phyloP scores from a whole-genome alignment of 1,140 invertebrate genomes.

The Centruroides vittatus region DNA sequence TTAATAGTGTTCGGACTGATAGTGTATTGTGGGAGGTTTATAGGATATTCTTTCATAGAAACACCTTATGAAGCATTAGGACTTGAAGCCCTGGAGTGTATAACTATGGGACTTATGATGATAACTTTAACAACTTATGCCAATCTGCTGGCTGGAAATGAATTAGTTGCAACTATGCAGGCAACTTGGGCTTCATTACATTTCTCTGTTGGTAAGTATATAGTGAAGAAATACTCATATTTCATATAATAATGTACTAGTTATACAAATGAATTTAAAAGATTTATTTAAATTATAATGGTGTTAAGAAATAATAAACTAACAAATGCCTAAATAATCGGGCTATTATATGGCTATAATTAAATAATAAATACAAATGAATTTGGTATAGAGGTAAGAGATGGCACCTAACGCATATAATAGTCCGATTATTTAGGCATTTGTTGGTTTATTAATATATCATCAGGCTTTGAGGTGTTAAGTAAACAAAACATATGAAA shows the following conservation, averaged over 20 bases:
- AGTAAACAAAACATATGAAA: too few species aligned
- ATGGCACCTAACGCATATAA: too few species aligned
- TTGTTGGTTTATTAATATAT: too few species aligned
- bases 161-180: constrained; percentile 66
- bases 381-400: too few species aligned
- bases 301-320: too few species aligned
- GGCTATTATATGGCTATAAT: too few species aligned
- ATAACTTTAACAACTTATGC: constrained; percentile 68
- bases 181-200: constrained; percentile 62
- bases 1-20: constrained; percentile 60
- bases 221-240: neutral
- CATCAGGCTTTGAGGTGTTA: too few species aligned
- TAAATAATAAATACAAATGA: too few species aligned
- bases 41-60: constrained; percentile 60
- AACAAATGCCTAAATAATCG: too few species aligned
- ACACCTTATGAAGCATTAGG: constrained; percentile 61
- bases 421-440: too few species aligned
- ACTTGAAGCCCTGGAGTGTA: constrained; percentile 64
- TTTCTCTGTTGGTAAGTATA: constrained; percentile 54
- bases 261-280: too few species aligned
- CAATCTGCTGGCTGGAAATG: constrained; percentile 52
- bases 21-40: constrained; percentile 56
- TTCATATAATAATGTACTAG: neutral
- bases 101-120: constrained; percentile 61
- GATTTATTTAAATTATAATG: too few species aligned